Percentiles rank a stretch among this genome's conserved stretches.
Conservation (phyloP, 2,797 vertebrate species). For the Podarcis siculus region DNA sequence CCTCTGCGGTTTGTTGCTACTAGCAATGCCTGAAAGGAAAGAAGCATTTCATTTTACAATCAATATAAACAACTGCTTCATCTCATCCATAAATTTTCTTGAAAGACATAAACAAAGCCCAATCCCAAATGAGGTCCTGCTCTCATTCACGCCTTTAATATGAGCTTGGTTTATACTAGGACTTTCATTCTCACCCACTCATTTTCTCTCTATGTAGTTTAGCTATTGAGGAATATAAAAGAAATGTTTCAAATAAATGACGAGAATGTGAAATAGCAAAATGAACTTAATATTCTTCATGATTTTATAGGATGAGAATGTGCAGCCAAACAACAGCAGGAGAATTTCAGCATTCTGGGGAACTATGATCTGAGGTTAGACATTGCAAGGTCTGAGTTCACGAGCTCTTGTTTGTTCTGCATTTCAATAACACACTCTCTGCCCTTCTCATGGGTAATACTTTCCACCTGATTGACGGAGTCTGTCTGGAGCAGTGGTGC, state of each 20-base stretch:
- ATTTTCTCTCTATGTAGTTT: neutral
- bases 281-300: neutral
- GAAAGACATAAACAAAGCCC: slow-evolving; percentile 44
- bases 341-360: neutral
- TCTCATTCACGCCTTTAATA: slow-evolving; percentile 56
- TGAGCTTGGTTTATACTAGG: slow-evolving; percentile 28
- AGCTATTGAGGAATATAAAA: neutral
- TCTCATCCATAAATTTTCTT: slow-evolving; percentile 29
- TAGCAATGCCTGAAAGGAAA: slow-evolving; percentile 47
- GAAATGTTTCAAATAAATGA: slow-evolving; percentile 18
- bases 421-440: slow-evolving; percentile 20
- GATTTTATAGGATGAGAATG: slow-evolving; percentile 9
- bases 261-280: neutral
- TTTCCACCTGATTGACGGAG: neutral
- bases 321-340: slow-evolving; percentile 1
- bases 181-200: neutral
- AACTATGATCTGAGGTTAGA: neutral
- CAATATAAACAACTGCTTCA: slow-evolving; percentile 44
- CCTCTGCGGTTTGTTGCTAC: slow-evolving; percentile 39
- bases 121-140: slow-evolving; percentile 50
- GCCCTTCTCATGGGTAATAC: slow-evolving; percentile 11
- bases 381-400: neutral
- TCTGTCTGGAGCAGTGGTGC: neutral
- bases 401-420: slow-evolving; percentile 9
- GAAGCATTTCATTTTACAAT: slow-evolving; percentile 10